Conservation (phyloP, 2,113 vertebrate genomes). For the Plestiodon gilberti region DNA sequence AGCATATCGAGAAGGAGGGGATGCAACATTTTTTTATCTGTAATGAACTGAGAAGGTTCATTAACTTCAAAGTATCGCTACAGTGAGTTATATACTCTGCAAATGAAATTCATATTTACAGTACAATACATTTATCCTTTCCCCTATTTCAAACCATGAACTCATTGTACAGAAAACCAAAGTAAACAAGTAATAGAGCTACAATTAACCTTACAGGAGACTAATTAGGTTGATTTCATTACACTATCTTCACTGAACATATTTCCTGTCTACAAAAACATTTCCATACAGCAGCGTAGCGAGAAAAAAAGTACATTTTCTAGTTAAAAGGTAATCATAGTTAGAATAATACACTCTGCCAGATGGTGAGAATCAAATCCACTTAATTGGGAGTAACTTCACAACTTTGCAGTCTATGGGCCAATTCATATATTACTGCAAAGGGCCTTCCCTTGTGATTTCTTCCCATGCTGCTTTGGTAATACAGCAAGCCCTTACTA, state of each 20-base stretch:
- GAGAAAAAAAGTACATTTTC: slow-evolving; percentile 12
- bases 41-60: slow-evolving; percentile 39
- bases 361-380: neutral
- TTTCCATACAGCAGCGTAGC: neutral
- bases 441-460: neutral
- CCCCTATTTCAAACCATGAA: slow-evolving; percentile 26
- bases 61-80: slow-evolving; percentile 52
- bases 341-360: neutral
- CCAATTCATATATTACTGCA: neutral
- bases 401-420: neutral
- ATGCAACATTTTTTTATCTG: slow-evolving; percentile 44
- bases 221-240: slow-evolving; percentile 36
- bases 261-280: slow-evolving; percentile 11
- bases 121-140: slow-evolving; percentile 23
- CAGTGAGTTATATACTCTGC: slow-evolving; percentile 13
- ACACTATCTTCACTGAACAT: slow-evolving; percentile 19
- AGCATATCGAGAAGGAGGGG: slow-evolving; percentile 39
- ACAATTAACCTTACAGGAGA: slow-evolving; percentile 56
- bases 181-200: slow-evolving; percentile 35
- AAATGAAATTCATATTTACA: slow-evolving; percentile 45
- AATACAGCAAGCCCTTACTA: no score
- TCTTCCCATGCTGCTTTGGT: neutral
- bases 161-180: slow-evolving; percentile 48
- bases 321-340: neutral
- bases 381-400: neutral